Evolutionary conservation across 1,140 invertebrate species (phyloP).

Genomic region (Rhagoletis zephyria): DNA sequence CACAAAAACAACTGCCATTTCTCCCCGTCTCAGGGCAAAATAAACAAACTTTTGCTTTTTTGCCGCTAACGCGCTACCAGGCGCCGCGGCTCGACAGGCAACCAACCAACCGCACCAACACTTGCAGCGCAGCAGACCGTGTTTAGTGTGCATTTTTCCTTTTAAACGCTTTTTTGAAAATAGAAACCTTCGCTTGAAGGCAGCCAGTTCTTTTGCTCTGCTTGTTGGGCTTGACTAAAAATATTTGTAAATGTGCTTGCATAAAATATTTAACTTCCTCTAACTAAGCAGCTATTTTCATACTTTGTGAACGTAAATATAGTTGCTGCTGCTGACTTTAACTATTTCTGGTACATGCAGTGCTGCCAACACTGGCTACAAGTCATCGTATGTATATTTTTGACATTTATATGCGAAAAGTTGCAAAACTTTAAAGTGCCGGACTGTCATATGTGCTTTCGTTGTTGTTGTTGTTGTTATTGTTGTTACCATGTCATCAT

Average conservation of each 20-base stretch:
- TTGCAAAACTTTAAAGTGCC: slow-evolving; percentile 18
- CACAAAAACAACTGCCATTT: background rate
- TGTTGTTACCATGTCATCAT: background rate
- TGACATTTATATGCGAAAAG: slow-evolving; percentile 6
- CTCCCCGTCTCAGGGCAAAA: background rate
- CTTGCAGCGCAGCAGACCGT: slow-evolving; percentile 18
- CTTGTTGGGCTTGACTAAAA: background rate
- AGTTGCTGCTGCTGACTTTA: background rate
- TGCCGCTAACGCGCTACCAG: slow-evolving; percentile 14
- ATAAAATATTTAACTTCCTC: slow-evolving; percentile 23
- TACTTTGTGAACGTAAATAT: background rate
- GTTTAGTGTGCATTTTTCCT: slow-evolving; percentile 41
- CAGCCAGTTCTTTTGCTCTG: background rate
- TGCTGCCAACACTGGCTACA: background rate
- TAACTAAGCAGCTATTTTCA: background rate
- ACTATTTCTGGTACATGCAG: background rate
- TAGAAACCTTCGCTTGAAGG: background rate
- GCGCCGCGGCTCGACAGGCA: background rate
- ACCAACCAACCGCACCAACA: slow-evolving; percentile 26
- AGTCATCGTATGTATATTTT: background rate
- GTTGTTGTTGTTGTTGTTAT: slow-evolving; percentile 23
- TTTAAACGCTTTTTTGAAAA: slow-evolving; percentile 28
- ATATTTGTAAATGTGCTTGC: background rate
- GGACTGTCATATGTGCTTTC: background rate
- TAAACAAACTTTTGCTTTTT: slow-evolving; percentile 50